A percentile compares a stretch with the other conserved stretches of the same genome.
Evolutionary conservation across 2,888 invertebrate species (phyloP).

Genomic region (Melieria picta): DNA sequence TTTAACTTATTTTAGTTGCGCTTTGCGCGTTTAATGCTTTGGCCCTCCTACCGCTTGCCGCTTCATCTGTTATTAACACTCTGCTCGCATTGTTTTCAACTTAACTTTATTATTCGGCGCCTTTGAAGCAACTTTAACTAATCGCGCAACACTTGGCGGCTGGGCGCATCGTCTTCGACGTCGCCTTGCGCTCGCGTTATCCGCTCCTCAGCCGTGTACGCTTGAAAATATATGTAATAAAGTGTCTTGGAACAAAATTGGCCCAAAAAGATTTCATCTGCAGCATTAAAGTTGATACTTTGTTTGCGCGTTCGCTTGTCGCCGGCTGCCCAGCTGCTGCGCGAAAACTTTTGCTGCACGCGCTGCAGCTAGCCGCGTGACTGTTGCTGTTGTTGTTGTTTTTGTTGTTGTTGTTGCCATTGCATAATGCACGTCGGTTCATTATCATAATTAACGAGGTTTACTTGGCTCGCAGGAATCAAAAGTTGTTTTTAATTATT

Average conservation of each 20-base stretch:
- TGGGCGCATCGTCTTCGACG: neutral
- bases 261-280: neutral
- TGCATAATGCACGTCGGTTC: constrained; percentile 5
- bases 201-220: constrained; percentile 8
- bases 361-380: neutral
- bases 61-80: constrained; percentile 22
- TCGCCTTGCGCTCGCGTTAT: constrained; percentile 3
- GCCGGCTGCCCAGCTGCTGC: neutral
- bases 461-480: neutral
- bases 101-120: constrained; percentile 23
- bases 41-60: neutral
- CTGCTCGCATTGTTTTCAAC: constrained; percentile 12
- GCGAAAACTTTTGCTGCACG: neutral
- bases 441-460: constrained; percentile 19
- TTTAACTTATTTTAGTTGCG: too few species aligned
- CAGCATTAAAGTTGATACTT: constrained; percentile 13
- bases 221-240: constrained; percentile 24
- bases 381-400: neutral
- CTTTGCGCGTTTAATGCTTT: neutral
- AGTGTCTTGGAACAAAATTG: constrained; percentile 28
- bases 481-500: constrained; percentile 1
- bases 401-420: constrained; percentile 1
- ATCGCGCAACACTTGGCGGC: neutral
- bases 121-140: neutral
- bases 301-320: constrained; percentile 6